phyloP scores from a whole-genome alignment of 2,888 invertebrate genomes.

The Antheraea yamamai region DNA sequence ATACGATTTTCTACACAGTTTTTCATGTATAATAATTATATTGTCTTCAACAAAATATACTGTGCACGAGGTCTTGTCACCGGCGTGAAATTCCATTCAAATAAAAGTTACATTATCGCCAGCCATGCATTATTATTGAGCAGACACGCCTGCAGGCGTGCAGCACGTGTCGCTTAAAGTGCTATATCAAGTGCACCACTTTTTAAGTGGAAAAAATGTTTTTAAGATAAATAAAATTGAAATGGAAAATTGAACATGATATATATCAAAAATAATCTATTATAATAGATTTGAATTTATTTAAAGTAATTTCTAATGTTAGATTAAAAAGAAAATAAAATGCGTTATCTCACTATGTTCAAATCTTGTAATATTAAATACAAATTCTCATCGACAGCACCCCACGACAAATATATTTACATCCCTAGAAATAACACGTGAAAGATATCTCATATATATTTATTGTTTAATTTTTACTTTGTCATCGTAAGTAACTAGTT shows the following conservation, averaged over 20 bases:
- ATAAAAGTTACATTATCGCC: conserved; percentile 42
- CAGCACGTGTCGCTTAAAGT: conserved; percentile 48
- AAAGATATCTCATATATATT: too few relatives aligned
- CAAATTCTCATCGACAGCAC: too few relatives aligned
- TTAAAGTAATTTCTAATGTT: too few relatives aligned
- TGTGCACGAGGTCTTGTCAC: conserved; percentile 36
- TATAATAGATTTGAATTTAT: too few relatives aligned
- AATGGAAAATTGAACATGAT: background rate
- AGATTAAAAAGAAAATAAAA: too few relatives aligned
- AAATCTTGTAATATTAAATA: too few relatives aligned
- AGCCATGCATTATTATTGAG: conserved; percentile 38
- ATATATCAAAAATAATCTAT: background rate
- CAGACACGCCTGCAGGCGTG: conserved; percentile 42
- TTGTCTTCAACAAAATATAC: conserved; percentile 19
- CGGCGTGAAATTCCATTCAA: conserved; percentile 42
- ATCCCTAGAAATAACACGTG: too few relatives aligned
- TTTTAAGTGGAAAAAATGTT: conserved; percentile 1
- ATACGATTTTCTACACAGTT: background rate
- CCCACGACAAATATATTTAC: too few relatives aligned
- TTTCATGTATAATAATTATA: conserved; percentile 17
- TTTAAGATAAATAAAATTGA: background rate
- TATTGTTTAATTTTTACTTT: too few relatives aligned
- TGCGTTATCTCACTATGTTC: too few relatives aligned
- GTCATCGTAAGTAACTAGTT: too few relatives aligned
- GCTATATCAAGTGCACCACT: conserved; percentile 23